Evolutionary conservation across 2,797 vertebrate species (phyloP), one percentile per base, ranked within the genome.

Genomic region (Pogonophryne albipinna): DNA sequence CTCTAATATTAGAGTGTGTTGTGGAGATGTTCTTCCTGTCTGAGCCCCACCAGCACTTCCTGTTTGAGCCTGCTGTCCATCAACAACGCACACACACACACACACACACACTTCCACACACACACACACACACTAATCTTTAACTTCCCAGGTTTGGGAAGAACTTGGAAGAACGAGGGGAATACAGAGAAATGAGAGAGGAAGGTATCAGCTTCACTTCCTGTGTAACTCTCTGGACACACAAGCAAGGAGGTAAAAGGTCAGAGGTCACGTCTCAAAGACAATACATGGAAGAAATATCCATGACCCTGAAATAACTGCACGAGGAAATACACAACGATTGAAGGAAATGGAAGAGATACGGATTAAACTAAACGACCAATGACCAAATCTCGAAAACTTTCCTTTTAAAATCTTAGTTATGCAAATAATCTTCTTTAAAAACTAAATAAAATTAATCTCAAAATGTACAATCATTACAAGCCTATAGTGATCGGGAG

Each of bases 1-100:
- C 73, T 68, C 87, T 85, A 90, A 92, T 83, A 91, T 92, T 91
- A 92, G 90, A 69, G 66, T 6, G n/a, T 66, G 66, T 41, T 70
- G 63, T 66, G 64, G 77, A 85, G 79, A 90, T 71, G 62, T 76
- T 60, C 90, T 91, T 87, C 87, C 89, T 85, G 84, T 70, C 58
- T 17, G 69, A 83, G 58, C 56, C 72, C 66, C 2, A 71, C 73
- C 76, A 63, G 74, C 11, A 84, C 86, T 89, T 93, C 90, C 90
- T 87, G 91, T 89, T 91, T 80, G 78, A 82, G 42, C 53, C 58
- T 16, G 50, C 62, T 45, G 58, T 69, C 59, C 60, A 23, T 74
- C 57, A 62, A 34, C 63, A 51, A 4, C 10, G 15, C 71, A 5
- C 51, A 46, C 69, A 44, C 55, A 76, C 71, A 49, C 58, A 46